Percentiles rank a stretch among this genome's conserved stretches.
Evolutionary conservation across 1,140 invertebrate species (phyloP).

Genomic region (Drosophila murphyi): DNA sequence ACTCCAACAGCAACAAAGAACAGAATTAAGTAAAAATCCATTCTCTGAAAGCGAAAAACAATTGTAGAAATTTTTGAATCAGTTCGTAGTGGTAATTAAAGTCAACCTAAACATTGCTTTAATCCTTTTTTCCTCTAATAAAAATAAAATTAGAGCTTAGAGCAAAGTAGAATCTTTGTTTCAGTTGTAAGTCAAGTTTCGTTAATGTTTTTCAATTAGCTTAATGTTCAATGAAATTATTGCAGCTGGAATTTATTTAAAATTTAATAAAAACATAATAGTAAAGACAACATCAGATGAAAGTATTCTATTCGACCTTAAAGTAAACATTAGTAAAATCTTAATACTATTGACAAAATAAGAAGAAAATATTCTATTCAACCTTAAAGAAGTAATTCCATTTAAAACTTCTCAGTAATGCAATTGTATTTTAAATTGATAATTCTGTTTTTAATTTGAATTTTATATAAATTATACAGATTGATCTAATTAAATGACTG

Average conservation of each 20-base stretch:
- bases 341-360: no score
- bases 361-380: no score
- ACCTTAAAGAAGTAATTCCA: no score
- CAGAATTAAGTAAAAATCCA: neutral
- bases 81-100: neutral
- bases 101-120: neutral
- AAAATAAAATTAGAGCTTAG: neutral
- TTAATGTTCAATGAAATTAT: neutral
- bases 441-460: no score
- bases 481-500: no score
- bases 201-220: neutral
- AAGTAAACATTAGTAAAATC: no score
- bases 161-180: neutral
- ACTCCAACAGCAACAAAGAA: conserved; percentile 4
- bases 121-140: neutral
- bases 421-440: no score
- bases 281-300: no score
- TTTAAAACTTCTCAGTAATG: no score
- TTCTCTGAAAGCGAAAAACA: conserved; percentile 12
- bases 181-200: conserved; percentile 1
- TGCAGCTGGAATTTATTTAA: neutral
- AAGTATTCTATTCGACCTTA: no score
- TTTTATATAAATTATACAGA: no score
- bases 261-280: neutral
- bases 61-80: neutral